Evolutionary conservation across 2,888 invertebrate species (phyloP).

Genomic region (Unio delphinus): DNA sequence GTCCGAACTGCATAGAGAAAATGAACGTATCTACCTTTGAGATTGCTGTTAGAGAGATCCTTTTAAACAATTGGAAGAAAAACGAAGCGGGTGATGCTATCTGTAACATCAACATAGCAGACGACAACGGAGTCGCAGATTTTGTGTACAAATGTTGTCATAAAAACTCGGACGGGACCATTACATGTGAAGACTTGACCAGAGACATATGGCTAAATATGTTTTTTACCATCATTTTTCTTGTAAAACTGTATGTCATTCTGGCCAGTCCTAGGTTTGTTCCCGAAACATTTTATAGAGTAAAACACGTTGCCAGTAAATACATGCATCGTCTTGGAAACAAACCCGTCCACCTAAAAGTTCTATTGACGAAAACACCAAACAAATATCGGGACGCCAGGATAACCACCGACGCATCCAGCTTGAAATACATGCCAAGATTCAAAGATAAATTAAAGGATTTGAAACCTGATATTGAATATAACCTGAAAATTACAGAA

Average conservation of each 20-base stretch:
- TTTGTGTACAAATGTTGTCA: slow-evolving; percentile 27
- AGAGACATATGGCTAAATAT: slow-evolving; percentile 45
- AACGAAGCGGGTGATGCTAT: slow-evolving; percentile 29
- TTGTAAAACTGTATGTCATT: slow-evolving; percentile 54
- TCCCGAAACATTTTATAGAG: slow-evolving; percentile 32
- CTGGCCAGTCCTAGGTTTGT: slow-evolving; percentile 56
- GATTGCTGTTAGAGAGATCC: slow-evolving; percentile 28
- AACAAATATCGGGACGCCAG: slow-evolving; percentile 7
- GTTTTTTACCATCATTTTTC: slow-evolving; percentile 41
- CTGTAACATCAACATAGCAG: slow-evolving; percentile 37
- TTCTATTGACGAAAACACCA: slow-evolving; percentile 17
- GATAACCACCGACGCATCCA: slow-evolving; percentile 11
- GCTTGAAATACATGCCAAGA: slow-evolving; percentile 16
- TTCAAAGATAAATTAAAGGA: slow-evolving; percentile 21
- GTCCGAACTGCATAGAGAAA: slow-evolving; percentile 44
- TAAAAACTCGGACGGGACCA: slow-evolving; percentile 2
- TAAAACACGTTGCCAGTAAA: no score
- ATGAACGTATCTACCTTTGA: slow-evolving; percentile 21
- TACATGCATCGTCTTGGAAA: no score
- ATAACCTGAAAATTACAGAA: slow-evolving; percentile 27
- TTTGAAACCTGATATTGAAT: slow-evolving; percentile 18
- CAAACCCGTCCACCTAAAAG: slow-evolving; percentile 1
- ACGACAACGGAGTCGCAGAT: slow-evolving; percentile 17
- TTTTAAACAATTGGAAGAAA: slow-evolving; percentile 48
- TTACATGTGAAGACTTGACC: slow-evolving; percentile 22